Evolutionary conservation across 1,140 invertebrate genomes (phyloP), one percentile per base, ranked within the genome.

Genomic region (Ylistrum balloti): DNA sequence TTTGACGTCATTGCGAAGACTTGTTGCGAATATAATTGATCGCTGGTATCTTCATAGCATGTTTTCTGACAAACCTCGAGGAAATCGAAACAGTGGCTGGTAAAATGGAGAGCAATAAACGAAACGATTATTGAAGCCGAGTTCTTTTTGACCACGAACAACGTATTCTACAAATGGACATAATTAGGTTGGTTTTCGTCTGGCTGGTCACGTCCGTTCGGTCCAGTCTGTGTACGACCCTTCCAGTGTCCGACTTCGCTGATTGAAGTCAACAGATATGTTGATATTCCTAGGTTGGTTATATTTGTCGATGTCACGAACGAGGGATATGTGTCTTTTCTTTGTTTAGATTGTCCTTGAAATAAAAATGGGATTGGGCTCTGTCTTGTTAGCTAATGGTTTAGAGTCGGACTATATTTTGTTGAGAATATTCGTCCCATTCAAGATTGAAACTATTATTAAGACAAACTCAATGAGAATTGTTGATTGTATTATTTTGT

Each of bases 21-120:
- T 74, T 74, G 9, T 74, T 74, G 56, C n/a, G 56, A 74, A 74
- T 74, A 74, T 74, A 74, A 74, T 74, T 74, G 56, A 74, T 74
- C 22, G 56, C 22, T n/a, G 22, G 56, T 3, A 74, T 74, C 56
- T 28, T 28, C 5, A 74, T 74, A 74, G 56, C 56, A 0, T 74
- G 56, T 74, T n/a, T 74, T 74, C n/a, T 28, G 45, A 28, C 56
- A 74, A 74, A 74, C n/a, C 22, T 28, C 56, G 56, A 28, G 56
- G 56, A 74, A 74, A 74, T 74, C 22, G 56, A 74, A 74, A 74
- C 22, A 74, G n/a, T 74, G 56, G 5, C 56, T 74, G 56, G 28
- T 74, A 74, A 74, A 74, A 74, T 1, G 28, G 22, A 11, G 20
- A 28, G 56, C 11, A 74, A 74, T 74, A 74, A 74, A 74, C 56